Evolutionary conservation across 2,113 vertebrate species (phyloP).

Genomic region (Zapus hudsonius): DNA sequence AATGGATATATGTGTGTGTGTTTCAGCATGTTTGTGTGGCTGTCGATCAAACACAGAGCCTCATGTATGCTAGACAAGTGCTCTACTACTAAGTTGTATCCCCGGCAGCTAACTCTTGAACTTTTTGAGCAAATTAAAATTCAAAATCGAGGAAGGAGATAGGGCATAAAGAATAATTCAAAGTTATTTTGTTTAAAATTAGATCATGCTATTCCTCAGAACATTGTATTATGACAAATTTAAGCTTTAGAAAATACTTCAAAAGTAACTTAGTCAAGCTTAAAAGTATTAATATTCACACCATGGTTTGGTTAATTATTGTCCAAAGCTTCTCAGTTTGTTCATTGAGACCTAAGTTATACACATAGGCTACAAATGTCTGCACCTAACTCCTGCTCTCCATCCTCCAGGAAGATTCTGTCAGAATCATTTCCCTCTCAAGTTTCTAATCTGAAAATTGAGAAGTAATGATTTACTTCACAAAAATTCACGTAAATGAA

Average conservation of each 20-base stretch:
- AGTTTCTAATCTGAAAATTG: conserved; percentile 1
- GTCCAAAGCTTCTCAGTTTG: conserved; percentile 2
- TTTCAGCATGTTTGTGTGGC: no score
- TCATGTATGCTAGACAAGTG: not conserved
- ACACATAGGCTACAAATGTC: not conserved
- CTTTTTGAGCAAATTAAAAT: conserved; percentile 35
- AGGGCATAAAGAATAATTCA: not conserved
- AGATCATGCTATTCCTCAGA: conserved; percentile 14
- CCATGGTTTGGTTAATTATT: not conserved
- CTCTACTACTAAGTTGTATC: not conserved
- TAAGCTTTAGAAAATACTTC: conserved; percentile 20
- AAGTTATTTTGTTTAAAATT: conserved; percentile 27
- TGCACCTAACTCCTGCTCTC: not conserved
- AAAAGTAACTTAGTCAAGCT: conserved; percentile 21
- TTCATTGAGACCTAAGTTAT: not conserved
- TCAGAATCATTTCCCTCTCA: not conserved
- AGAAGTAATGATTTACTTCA: conserved; percentile 25
- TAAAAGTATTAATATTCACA: conserved; percentile 8
- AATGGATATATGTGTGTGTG: not conserved
- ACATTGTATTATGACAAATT: not conserved
- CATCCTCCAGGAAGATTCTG: conserved; percentile 21
- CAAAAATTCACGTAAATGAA: conserved; percentile 24
- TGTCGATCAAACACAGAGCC: no score
- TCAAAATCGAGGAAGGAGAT: not conserved
- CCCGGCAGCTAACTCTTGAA: not conserved